phyloP scores from a whole-genome alignment of 2,888 invertebrate genomes.

The Dione juno region DNA sequence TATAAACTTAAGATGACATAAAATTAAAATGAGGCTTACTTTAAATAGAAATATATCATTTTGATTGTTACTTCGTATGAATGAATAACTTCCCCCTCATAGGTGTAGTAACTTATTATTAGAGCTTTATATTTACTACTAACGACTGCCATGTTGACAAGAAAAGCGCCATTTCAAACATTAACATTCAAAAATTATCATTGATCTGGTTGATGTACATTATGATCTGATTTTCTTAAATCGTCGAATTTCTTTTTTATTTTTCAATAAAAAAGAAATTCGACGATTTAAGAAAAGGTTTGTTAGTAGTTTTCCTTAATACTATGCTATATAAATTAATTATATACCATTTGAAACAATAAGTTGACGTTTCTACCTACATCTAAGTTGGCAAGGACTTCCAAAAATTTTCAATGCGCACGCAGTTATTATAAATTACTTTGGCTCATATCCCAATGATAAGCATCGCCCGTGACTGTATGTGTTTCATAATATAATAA shows the following conservation, averaged over 20 bases:
- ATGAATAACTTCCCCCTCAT: too few species aligned
- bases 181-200: too few species aligned
- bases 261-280: not conserved
- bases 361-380: constrained; percentile 9
- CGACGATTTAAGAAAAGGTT: not conserved
- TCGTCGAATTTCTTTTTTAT: not conserved
- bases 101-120: too few species aligned
- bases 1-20: too few species aligned
- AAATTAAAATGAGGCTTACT: too few species aligned
- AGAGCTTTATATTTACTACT: too few species aligned
- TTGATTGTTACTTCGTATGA: too few species aligned
- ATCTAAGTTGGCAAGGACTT: constrained; percentile 36
- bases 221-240: too few species aligned
- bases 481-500: constrained; percentile 33
- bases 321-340: constrained; percentile 6
- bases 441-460: constrained; percentile 43
- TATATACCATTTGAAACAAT: constrained; percentile 22
- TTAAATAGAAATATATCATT: too few species aligned
- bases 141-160: too few species aligned
- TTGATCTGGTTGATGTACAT: too few species aligned
- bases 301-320: not conserved
- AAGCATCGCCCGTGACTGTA: constrained; percentile 34
- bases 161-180: too few species aligned
- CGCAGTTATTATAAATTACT: constrained; percentile 43
- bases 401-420: constrained; percentile 37